A percentile compares a stretch with the other conserved stretches of the same genome.
phyloP scores from a whole-genome alignment of 2,113 vertebrate genomes.

The Eolophus roseicapilla region DNA sequence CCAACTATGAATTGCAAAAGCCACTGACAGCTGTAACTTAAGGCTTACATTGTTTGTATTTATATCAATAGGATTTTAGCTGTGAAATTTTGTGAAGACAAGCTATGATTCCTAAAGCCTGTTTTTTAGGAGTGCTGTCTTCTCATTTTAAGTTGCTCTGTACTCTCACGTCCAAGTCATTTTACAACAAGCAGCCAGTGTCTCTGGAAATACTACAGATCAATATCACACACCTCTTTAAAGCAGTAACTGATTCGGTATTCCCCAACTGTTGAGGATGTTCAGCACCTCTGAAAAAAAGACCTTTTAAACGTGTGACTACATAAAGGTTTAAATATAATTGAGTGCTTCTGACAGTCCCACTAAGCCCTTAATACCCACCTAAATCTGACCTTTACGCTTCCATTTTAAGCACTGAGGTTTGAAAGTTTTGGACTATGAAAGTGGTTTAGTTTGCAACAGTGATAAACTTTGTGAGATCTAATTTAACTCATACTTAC shows the following conservation, averaged over 20 bases:
- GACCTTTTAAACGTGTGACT: neutral
- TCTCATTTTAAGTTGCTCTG: neutral
- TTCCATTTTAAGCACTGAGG: neutral
- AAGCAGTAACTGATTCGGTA: neutral
- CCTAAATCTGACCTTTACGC: neutral
- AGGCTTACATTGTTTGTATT: neutral
- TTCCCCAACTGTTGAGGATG: neutral
- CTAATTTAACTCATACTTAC: neutral
- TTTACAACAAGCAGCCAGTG: neutral
- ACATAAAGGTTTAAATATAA: neutral
- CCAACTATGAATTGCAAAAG: neutral
- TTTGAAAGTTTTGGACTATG: neutral
- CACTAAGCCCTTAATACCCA: neutral
- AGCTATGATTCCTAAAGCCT: neutral
- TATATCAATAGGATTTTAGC: neutral
- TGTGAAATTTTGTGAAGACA: neutral
- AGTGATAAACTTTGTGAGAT: neutral
- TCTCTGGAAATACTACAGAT: neutral
- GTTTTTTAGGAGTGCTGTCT: neutral
- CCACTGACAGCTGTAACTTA: neutral
- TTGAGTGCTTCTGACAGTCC: neutral
- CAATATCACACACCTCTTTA: neutral
- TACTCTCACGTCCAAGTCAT: neutral
- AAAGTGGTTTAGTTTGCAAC: neutral
- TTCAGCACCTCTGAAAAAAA: conserved; percentile 23